Evolutionary conservation across 2,888 invertebrate species (phyloP), one percentile per base, ranked within the genome.

Genomic region (Scaptomyza caliginosa): DNA sequence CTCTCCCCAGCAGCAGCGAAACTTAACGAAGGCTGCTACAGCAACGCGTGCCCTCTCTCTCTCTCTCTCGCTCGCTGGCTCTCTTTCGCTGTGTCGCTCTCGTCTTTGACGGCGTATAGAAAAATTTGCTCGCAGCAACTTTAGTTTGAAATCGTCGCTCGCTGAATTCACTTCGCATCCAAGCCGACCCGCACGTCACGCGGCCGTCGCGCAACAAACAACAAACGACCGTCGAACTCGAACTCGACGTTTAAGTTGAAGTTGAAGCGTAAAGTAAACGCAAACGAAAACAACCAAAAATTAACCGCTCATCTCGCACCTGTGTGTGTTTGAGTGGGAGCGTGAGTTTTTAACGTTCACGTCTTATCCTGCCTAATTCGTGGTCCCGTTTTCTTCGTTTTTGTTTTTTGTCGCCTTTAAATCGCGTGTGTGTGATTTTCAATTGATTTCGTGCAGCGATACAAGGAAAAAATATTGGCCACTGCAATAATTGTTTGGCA

Each of bases 101-200:
- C 50, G 19, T 39, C 30, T 23, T 11, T 32, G 43, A 38, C 23
- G 49, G 65, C 66, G 60, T 62, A 74, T 59, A 65, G 56, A 65
- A 56, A 59, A 46, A 24, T 30, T 45, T 55, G 23, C 57, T 51
- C 48, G 43, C 10, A 48, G 46, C 42, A 69, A 49, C 72, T 59
- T 88, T 70, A 88, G 88, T 88, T 83, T 85, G 77, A 74, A 80
- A 87, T 85, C 85, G 85, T 86, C 87, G 88, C 76, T 84, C 83
- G 88, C 77, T 81, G 86, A 77, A 73, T 76, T 81, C 63, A 74
- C 68, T 67, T 77, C 83, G 83, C 70, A 58, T 13, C 28, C 10
- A 50, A 62, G 74, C 65, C 70, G 66, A 60, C 59, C 70, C 68
- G 70, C 70, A 73, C 66, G 74, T 58, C 32, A 73, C 59, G 72